A percentile compares a stretch with the other conserved stretches of the same genome.
phyloP scores from a whole-genome alignment of 2,797 vertebrate genomes.

The Onychomys leucogaster region DNA sequence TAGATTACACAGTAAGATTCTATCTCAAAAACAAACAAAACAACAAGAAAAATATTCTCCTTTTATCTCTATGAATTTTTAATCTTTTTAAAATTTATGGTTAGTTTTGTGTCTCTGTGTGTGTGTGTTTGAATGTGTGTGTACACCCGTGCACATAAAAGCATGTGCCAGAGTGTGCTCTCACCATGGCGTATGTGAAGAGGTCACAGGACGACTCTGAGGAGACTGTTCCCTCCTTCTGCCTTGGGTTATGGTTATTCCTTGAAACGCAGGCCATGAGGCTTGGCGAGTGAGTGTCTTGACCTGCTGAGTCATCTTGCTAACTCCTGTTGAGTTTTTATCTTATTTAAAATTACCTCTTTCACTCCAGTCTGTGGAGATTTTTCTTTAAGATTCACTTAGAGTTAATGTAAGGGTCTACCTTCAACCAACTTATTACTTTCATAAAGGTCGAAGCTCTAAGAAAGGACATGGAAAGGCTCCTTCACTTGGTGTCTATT shows the following conservation, averaged over 20 bases:
- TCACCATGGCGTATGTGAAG: background rate
- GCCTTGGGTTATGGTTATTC: background rate
- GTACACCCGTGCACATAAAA: background rate
- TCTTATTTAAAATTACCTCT: background rate
- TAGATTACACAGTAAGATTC: background rate
- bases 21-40: background rate
- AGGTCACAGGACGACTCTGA: background rate
- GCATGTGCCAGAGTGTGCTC: background rate
- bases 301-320: background rate
- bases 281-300: background rate
- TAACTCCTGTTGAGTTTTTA: background rate
- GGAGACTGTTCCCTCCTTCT: background rate
- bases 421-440: background rate
- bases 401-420: constrained; percentile 1
- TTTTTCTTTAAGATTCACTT: background rate
- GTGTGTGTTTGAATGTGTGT: background rate
- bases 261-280: too few species aligned
- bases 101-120: background rate
- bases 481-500: background rate
- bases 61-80: background rate
- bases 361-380: background rate
- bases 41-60: background rate
- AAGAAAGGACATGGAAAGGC: constrained; percentile 8
- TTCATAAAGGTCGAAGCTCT: constrained; percentile 7
- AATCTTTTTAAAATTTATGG: background rate